phyloP scores from a whole-genome alignment of 2,113 vertebrate genomes.

The Varanus salvator region DNA sequence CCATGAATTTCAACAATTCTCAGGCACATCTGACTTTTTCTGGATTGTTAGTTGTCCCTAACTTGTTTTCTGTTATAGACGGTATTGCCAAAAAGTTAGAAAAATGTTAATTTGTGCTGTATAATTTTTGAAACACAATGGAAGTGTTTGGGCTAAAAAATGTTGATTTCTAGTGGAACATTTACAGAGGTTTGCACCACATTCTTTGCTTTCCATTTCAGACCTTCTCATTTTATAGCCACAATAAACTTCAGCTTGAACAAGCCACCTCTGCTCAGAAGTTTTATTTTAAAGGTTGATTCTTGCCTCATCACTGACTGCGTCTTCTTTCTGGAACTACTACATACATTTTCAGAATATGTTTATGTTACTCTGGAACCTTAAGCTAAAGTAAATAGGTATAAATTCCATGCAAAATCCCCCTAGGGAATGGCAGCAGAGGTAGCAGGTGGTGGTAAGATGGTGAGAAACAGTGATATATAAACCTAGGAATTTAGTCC shows the following conservation, averaged over 20 bases:
- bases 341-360: not conserved
- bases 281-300: constrained; percentile 10
- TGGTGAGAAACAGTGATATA: not conserved
- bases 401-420: not conserved
- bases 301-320: not conserved
- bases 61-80: constrained; percentile 15
- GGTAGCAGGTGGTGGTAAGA: not conserved
- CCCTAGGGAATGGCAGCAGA: not conserved
- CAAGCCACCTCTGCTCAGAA: not conserved
- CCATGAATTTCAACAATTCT: not conserved
- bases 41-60: not conserved
- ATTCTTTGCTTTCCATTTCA: not conserved
- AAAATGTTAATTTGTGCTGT: constrained; percentile 10
- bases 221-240: not conserved
- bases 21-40: not conserved
- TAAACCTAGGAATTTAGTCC: not conserved
- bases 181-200: constrained; percentile 8
- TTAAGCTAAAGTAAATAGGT: not conserved
- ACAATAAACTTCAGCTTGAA: constrained; percentile 30
- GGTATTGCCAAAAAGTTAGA: not conserved
- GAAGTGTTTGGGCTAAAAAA: constrained; percentile 23
- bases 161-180: constrained; percentile 19
- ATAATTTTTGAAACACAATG: constrained; percentile 29
- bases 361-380: not conserved
- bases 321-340: not conserved